Conservation (phyloP, 2,797 vertebrate genomes). For the Pempheris klunzingeri region DNA sequence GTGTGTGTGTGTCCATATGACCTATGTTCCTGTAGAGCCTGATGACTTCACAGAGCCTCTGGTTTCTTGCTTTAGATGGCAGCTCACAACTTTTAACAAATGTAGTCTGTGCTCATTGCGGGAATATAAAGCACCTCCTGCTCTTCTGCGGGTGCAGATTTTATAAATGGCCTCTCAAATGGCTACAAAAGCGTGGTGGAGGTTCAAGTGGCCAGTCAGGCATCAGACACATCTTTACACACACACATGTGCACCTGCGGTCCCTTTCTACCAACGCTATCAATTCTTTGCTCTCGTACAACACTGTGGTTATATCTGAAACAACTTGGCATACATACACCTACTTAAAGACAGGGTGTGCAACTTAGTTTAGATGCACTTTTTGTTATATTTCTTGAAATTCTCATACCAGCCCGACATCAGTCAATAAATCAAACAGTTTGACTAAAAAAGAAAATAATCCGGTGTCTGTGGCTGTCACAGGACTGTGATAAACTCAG, state of each 20-base stretch:
- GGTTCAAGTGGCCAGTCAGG: neutral
- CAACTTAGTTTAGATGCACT: too few species aligned
- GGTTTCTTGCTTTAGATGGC: conserved; percentile 11
- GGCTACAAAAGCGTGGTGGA: neutral
- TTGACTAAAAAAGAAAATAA: too few species aligned
- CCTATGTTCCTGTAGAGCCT: conserved; percentile 13
- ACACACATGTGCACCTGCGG: neutral
- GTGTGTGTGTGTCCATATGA: conserved; percentile 35
- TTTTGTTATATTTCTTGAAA: too few species aligned
- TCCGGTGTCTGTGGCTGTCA: too few species aligned
- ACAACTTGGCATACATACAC: too few species aligned
- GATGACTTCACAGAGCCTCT: conserved; percentile 15
- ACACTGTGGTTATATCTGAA: neutral
- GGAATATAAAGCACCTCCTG: neutral
- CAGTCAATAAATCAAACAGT: too few species aligned
- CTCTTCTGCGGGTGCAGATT: neutral
- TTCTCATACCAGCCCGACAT: too few species aligned
- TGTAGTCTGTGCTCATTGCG: neutral
- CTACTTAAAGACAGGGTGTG: too few species aligned
- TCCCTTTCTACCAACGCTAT: neutral
- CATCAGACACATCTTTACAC: neutral
- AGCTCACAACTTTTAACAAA: neutral
- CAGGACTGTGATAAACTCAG: too few species aligned
- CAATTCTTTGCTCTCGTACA: neutral
- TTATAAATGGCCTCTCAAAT: neutral